Evolutionary conservation across 2,797 vertebrate species (phyloP).

Genomic region (Eptatretus atami): DNA sequence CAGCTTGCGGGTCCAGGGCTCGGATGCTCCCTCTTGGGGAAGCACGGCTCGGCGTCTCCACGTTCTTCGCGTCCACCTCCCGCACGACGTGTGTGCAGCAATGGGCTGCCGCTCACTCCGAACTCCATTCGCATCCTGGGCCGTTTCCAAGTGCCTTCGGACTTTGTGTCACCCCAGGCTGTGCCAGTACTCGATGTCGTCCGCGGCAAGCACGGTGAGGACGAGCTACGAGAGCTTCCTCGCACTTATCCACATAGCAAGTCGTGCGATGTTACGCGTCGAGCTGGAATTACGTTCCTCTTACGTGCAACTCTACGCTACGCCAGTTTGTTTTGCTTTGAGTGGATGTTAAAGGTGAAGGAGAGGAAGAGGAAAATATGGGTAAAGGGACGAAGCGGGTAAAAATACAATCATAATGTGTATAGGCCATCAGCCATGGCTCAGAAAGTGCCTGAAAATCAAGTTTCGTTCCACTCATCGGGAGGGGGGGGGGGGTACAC

Average conservation of each 20-base stretch:
- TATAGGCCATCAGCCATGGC: too few relatives aligned
- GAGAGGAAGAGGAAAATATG: too few relatives aligned
- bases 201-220: slow-evolving; percentile 70
- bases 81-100: slow-evolving; percentile 90
- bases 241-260: background rate
- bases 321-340: too few relatives aligned
- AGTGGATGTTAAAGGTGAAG: too few relatives aligned
- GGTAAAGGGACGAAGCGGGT: too few relatives aligned
- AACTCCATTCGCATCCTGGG: slow-evolving; percentile 97
- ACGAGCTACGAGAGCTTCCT: background rate
- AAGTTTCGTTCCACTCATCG: too few relatives aligned
- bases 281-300: too few relatives aligned
- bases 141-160: slow-evolving; percentile 83
- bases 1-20: background rate
- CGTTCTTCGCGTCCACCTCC: slow-evolving; percentile 93
- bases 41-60: slow-evolving; percentile 61
- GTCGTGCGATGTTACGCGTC: too few relatives aligned
- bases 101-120: slow-evolving; percentile 78
- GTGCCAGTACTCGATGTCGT: slow-evolving; percentile 84
- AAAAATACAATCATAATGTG: too few relatives aligned
- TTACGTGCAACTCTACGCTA: too few relatives aligned
- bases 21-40: slow-evolving; percentile 54
- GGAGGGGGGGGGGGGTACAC: too few relatives aligned
- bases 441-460: too few relatives aligned
- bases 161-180: slow-evolving; percentile 62